phyloP scores from a whole-genome alignment of 2,113 vertebrate genomes.

The Bubo scandiacus region DNA sequence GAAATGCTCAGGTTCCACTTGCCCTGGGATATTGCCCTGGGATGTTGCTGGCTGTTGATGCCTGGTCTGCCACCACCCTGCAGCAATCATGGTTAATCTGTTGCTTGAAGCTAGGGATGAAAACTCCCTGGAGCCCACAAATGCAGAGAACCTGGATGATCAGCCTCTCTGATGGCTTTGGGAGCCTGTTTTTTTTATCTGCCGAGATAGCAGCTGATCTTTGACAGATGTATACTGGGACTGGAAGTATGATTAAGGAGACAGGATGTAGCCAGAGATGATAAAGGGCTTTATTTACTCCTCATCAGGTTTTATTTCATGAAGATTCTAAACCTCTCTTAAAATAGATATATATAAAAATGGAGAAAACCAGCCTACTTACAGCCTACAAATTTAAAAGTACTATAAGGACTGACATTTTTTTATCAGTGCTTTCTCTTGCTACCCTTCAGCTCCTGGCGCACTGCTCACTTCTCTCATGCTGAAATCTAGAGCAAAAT shows the following conservation, averaged over 20 bases:
- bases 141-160: background rate
- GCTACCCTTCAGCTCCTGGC: background rate
- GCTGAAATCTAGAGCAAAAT: background rate
- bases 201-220: background rate
- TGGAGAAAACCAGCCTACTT: background rate
- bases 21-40: background rate
- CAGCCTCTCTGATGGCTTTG: background rate
- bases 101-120: background rate
- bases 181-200: background rate
- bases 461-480: background rate
- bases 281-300: conserved; percentile 17
- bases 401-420: background rate
- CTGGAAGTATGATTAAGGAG: background rate
- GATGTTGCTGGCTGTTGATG: background rate
- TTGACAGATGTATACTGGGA: background rate
- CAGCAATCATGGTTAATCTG: background rate
- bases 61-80: background rate
- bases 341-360: background rate
- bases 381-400: background rate
- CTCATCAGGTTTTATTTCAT: background rate
- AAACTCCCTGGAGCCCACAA: background rate
- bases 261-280: background rate
- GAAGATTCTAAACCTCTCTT: background rate
- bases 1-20: background rate
- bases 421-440: background rate